Base-by-base conservation (phyloP, 2,888 invertebrate genomes). In the Caenorhabditis sp. region DNA sequence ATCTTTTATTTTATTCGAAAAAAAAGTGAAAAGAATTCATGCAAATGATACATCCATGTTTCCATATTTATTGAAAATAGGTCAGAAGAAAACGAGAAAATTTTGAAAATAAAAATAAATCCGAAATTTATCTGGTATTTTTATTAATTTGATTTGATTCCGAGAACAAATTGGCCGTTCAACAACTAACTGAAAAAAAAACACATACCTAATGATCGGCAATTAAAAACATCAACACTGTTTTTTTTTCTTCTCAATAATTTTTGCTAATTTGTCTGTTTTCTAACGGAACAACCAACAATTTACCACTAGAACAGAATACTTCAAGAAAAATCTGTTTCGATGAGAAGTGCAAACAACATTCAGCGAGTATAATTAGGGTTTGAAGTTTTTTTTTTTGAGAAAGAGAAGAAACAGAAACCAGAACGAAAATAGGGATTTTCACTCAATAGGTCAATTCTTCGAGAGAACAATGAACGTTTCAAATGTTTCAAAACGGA, bases 1-100 rank as follows among this genome's bases (percentile, higher is more conserved):
- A 31, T 31, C 5, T 31, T 31, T 31, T 31, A 43, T 17, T 17
- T 14, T 43, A 3, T 43, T 14, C 2, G 17, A 43, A 43, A 43
- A 43, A 43, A 43, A 43, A 43, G 43, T 43, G 43, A 43, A 43
- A 43, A 43, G 43, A 43, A 43, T 43, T 43, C 43, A 43, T 43
- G 43, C 43, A 53, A 53, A 53, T 53, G 53, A 53, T 53, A 53
- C 53, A 31, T 31, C 31, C 31, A 31, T 31, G 31, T 31, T 31
- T 31, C 31, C 31, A 53, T 23, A 19, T 53, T 21, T 53, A 53
- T 53, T 53, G 53, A 53, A 53, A 23, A 53, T 53, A 53, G 53
- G 53, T 53, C 53, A 43, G 17, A 17, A 43, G 31, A 43, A 43
- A 43, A 43, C 43, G 43, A 43, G 43, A 43, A 43, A 36, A 43